Evolutionary conservation across 1,140 invertebrate species (phyloP).

Genomic region (Euwallacea fornicatus): DNA sequence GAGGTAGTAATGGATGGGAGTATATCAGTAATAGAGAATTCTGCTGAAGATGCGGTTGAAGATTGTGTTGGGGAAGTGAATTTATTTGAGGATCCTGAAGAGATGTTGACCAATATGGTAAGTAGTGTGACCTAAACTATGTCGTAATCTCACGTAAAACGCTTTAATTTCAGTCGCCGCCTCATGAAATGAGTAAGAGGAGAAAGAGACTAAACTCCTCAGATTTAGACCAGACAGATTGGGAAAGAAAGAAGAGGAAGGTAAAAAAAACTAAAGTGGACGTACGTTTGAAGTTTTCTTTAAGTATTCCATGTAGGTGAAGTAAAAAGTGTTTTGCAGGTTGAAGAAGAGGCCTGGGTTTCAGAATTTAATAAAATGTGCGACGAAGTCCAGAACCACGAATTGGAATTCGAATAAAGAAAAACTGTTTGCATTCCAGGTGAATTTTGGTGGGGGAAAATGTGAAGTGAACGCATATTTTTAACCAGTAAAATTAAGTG

Average conservation of each 20-base stretch:
- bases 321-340: conserved; percentile 16
- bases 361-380: conserved; percentile 35
- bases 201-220: conserved; percentile 14
- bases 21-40: conserved; percentile 9
- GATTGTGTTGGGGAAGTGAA: neutral
- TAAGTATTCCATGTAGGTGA: conserved; percentile 25
- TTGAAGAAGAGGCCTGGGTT: conserved; percentile 34
- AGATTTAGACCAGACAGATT: conserved; percentile 4
- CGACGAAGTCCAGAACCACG: conserved; percentile 28
- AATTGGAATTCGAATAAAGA: conserved; percentile 13
- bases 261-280: conserved; percentile 31
- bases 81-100: conserved; percentile 25
- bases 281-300: conserved; percentile 25
- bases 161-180: conserved; percentile 2
- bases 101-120: conserved; percentile 26
- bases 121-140: neutral
- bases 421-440: too few relatives aligned
- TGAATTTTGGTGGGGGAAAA: too few relatives aligned
- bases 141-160: too few relatives aligned
- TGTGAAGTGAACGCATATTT: too few relatives aligned
- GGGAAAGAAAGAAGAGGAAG: conserved; percentile 10
- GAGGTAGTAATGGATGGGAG: conserved; percentile 3
- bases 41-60: conserved; percentile 1
- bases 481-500: too few relatives aligned
- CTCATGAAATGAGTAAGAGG: conserved; percentile 6